A percentile compares a stretch with the other conserved stretches of the same genome.
phyloP scores from a whole-genome alignment of 2,797 vertebrate species.

The Urophycis tenuis region DNA sequence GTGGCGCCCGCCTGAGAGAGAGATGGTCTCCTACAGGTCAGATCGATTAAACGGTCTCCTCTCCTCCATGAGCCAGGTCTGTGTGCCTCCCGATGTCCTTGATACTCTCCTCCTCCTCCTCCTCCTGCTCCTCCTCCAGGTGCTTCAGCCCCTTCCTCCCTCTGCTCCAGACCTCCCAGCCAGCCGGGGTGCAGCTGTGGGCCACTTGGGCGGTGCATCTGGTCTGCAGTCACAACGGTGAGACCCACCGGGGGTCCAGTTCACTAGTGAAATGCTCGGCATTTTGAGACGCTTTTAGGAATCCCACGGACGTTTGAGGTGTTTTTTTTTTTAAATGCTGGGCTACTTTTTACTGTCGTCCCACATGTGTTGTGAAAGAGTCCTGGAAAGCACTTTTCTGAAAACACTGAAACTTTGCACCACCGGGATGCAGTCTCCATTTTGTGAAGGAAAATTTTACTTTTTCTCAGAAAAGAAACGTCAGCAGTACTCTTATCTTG shows the following conservation, averaged over 20 bases:
- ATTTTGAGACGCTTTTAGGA: background rate
- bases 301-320: too few relatives aligned
- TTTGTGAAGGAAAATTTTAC: too few relatives aligned
- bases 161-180: slow-evolving; percentile 79
- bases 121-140: slow-evolving; percentile 59
- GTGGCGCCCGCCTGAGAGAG: slow-evolving; percentile 84
- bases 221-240: slow-evolving; percentile 90
- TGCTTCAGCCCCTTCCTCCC: slow-evolving; percentile 87
- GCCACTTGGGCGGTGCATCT: slow-evolving; percentile 93
- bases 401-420: too few relatives aligned
- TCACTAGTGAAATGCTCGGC: background rate
- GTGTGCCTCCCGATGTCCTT: too few relatives aligned
- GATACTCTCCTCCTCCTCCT: slow-evolving; percentile 13
- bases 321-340: background rate
- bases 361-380: too few relatives aligned
- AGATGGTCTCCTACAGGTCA: slow-evolving; percentile 95
- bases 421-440: too few relatives aligned
- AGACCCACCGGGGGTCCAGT: slow-evolving; percentile 28
- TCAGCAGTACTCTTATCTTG: too few relatives aligned
- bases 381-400: too few relatives aligned
- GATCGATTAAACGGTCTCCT: background rate
- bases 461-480: too few relatives aligned
- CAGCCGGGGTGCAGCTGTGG: slow-evolving; percentile 90
- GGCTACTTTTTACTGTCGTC: too few relatives aligned
- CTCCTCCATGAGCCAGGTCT: background rate